Percentiles rank a stretch among this genome's conserved stretches.
These are phyloP conservation scores for Marmota monax DNA, from an alignment of 2,113 vertebrate genomes.

Conservation along the genomic window DNA sequence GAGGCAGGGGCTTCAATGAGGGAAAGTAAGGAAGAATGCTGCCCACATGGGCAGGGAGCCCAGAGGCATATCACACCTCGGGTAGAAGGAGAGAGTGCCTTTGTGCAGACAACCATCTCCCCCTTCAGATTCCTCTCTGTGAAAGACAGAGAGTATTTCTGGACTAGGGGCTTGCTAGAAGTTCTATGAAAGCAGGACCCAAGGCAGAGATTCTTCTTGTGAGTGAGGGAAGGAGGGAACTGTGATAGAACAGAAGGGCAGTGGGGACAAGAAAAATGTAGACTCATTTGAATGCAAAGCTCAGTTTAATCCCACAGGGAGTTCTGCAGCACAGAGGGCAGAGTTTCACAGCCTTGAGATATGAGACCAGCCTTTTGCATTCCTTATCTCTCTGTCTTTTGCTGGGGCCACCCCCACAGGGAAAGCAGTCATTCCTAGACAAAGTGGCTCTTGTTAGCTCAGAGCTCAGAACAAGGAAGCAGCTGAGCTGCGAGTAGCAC, in stretches of 20 bases:
- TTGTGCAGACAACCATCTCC: background rate
- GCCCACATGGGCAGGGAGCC: background rate
- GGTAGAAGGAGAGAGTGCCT: background rate
- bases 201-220: background rate
- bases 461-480: constrained; percentile 1
- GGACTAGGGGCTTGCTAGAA: background rate
- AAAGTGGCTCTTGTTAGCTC: background rate
- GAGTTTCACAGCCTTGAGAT: background rate
- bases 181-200: background rate
- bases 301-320: background rate
- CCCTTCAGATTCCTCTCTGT: background rate
- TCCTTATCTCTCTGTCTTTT: background rate
- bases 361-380: background rate
- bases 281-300: background rate
- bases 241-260: background rate
- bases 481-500: background rate
- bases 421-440: background rate
- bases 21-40: background rate
- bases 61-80: background rate
- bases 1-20: background rate
- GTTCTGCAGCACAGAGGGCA: background rate
- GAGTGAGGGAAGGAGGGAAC: background rate
- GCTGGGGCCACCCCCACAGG: background rate
- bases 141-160: background rate
- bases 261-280: background rate